Conservation (phyloP, 2,797 vertebrate genomes). For the Vultur gryphus region DNA sequence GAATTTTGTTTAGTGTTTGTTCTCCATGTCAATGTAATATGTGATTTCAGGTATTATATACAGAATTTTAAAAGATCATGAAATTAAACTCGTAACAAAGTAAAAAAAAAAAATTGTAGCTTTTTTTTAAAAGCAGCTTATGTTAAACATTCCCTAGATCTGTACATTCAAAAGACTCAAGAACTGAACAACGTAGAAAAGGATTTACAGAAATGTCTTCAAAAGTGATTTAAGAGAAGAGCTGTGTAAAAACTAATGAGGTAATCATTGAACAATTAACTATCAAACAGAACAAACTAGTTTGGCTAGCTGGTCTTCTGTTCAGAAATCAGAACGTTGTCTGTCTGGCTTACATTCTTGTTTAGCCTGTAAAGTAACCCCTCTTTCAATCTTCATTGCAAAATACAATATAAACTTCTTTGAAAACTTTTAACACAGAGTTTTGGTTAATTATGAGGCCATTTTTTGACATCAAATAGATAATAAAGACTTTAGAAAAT, state of each 20-base stretch:
- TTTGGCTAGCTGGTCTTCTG: constrained; percentile 48
- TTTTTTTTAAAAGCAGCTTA: background rate
- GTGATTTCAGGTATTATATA: background rate
- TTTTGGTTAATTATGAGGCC: constrained; percentile 37
- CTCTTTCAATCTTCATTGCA: constrained; percentile 64
- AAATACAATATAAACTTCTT: constrained; percentile 42
- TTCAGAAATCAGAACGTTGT: constrained; percentile 59
- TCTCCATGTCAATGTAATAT: background rate
- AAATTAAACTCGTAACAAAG: background rate
- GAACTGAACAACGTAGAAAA: background rate
- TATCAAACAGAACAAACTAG: constrained; percentile 52
- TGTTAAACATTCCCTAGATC: background rate
- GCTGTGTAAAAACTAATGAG: background rate
- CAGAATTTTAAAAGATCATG: background rate
- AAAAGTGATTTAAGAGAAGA: constrained; percentile 18
- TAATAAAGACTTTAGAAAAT: constrained; percentile 44
- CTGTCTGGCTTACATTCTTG: constrained; percentile 54
- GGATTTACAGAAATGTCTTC: background rate
- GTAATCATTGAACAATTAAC: constrained; percentile 31
- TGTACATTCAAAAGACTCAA: background rate
- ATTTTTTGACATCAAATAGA: constrained; percentile 42
- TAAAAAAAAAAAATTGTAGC: background rate
- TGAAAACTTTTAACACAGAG: constrained; percentile 32
- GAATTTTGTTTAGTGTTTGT: background rate
- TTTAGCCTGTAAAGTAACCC: constrained; percentile 65